These are phyloP conservation scores for Dyspetes luteomarginatus DNA, from an alignment of 2,888 invertebrate species.

Conservation along the genomic window DNA sequence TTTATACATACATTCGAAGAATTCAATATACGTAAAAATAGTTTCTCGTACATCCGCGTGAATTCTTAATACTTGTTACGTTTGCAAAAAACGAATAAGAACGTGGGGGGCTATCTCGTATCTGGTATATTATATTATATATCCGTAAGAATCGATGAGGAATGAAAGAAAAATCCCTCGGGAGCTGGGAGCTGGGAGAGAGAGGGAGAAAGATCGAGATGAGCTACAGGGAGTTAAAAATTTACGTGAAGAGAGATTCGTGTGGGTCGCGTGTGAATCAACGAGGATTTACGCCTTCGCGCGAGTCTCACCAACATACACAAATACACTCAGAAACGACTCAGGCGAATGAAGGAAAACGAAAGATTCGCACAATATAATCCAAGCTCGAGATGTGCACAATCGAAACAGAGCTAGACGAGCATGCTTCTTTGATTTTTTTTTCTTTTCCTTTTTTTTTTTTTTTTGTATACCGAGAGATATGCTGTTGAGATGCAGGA, in stretches of 20 bases:
- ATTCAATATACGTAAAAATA: conserved; percentile 16
- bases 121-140: too few relatives aligned
- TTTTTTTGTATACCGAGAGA: neutral
- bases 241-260: conserved; percentile 48
- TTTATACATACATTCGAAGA: conserved; percentile 8
- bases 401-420: conserved; percentile 58
- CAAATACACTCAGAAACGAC: conserved; percentile 1
- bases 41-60: conserved; percentile 53
- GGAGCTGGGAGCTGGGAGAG: conserved; percentile 35
- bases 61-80: conserved; percentile 39
- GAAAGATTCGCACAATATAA: conserved; percentile 62
- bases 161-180: neutral
- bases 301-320: conserved; percentile 37
- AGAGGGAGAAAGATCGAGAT: conserved; percentile 45
- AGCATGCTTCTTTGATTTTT: conserved; percentile 55
- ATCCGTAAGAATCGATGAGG: conserved; percentile 50
- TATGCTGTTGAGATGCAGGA: conserved; percentile 43
- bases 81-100: conserved; percentile 53
- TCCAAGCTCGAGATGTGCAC: conserved; percentile 54
- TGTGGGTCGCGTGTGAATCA: conserved; percentile 80
- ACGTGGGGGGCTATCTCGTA: too few relatives aligned
- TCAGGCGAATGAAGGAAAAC: conserved; percentile 30
- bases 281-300: conserved; percentile 73
- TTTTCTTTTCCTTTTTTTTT: conserved; percentile 3
- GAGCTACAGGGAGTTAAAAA: conserved; percentile 47